Conservation (phyloP, 2,797 vertebrate species). For the Rhinophrynus dorsalis region DNA sequence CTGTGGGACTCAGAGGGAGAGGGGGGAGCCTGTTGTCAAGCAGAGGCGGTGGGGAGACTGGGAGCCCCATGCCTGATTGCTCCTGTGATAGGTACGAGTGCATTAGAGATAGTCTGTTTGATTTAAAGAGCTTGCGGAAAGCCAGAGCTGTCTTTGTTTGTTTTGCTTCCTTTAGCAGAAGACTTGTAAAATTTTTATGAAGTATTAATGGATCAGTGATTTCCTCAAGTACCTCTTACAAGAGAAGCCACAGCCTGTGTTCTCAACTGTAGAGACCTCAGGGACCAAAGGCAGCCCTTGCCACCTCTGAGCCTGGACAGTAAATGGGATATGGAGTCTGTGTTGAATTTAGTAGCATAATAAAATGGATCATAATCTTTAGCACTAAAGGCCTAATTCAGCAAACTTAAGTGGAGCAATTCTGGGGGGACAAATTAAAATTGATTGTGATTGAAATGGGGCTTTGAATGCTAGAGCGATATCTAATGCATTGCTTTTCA, state of each 20-base stretch:
- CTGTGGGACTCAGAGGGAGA: neutral
- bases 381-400: no score
- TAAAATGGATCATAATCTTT: no score
- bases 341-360: neutral
- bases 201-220: constrained; percentile 69
- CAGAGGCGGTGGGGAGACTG: constrained; percentile 54
- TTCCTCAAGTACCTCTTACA: constrained; percentile 60
- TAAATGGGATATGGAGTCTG: neutral
- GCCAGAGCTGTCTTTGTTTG: constrained; percentile 69
- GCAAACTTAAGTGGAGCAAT: no score
- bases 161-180: constrained; percentile 68
- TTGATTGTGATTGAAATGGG: no score
- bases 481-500: no score
- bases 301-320: neutral
- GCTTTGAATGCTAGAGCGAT: no score
- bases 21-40: neutral
- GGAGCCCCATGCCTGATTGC: constrained; percentile 62
- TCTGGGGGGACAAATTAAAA: no score
- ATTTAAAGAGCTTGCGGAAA: constrained; percentile 62
- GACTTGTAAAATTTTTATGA: constrained; percentile 75
- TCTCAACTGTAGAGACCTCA: neutral
- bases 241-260: constrained; percentile 18
- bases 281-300: neutral
- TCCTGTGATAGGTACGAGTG: constrained; percentile 62
- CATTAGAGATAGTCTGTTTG: constrained; percentile 67